phyloP scores from a whole-genome alignment of 2,797 vertebrate genomes.

The Hirundo rustica region DNA sequence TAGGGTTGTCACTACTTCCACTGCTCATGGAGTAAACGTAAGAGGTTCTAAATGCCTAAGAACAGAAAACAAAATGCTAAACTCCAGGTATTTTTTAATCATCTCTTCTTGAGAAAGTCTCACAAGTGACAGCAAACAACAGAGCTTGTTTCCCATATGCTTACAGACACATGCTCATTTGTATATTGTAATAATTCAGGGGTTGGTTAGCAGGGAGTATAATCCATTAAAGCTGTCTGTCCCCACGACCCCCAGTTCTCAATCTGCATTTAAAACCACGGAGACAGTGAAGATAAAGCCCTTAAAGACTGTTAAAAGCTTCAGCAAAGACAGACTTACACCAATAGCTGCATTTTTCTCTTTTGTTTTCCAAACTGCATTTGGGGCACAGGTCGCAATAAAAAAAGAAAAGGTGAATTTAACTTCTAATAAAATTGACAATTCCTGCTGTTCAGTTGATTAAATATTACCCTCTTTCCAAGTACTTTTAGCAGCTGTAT shows the following conservation, averaged over 20 bases:
- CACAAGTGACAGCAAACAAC: neutral
- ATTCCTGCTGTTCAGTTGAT: neutral
- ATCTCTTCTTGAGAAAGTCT: neutral
- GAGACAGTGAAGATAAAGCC: neutral
- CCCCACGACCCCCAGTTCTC: neutral
- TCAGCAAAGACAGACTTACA: neutral
- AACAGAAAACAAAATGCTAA: neutral
- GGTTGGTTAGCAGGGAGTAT: neutral
- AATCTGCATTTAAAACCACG: neutral
- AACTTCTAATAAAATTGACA: neutral
- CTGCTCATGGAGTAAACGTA: neutral
- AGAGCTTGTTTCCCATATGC: neutral
- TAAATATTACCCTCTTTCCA: neutral
- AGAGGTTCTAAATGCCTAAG: neutral
- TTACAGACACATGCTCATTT: neutral
- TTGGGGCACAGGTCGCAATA: neutral
- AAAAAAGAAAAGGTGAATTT: neutral
- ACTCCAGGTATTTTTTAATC: neutral
- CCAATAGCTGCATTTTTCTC: neutral
- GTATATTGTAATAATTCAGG: neutral
- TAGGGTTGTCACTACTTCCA: neutral
- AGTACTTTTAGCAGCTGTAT: neutral
- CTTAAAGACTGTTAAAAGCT: neutral
- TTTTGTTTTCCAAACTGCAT: neutral
- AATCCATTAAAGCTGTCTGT: neutral